These are phyloP conservation scores for Protobothrops mucrosquamatus DNA, from an alignment of 2,113 vertebrate species.

Conservation along the genomic window DNA sequence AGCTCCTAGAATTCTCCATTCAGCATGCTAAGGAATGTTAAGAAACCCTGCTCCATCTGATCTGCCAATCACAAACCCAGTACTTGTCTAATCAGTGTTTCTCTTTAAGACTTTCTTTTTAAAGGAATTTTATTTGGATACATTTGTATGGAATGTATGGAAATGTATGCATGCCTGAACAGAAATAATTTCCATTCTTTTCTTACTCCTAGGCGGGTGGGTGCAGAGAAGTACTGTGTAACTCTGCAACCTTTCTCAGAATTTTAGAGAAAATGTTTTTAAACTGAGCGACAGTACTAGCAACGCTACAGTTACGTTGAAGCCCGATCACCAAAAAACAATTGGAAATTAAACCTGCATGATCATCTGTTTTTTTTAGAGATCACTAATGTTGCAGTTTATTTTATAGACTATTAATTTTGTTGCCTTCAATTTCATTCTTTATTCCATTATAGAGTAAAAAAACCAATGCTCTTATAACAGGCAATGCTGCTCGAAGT, in stretches of 20 bases:
- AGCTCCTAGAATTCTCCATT: not conserved
- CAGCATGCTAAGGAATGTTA: not conserved
- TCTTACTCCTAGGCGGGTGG: not conserved
- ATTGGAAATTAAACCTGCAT: not conserved
- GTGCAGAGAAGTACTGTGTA: not conserved
- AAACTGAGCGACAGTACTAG: not conserved
- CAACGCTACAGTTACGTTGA: not conserved
- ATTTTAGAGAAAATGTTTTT: not conserved
- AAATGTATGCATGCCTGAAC: not conserved
- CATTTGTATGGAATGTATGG: not conserved
- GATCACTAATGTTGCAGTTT: not conserved
- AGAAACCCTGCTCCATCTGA: not conserved
- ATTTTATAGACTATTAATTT: not conserved
- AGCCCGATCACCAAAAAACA: not conserved
- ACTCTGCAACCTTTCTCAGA: not conserved
- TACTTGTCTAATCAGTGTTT: not conserved
- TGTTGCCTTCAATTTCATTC: not conserved
- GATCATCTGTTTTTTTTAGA: not conserved
- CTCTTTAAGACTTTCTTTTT: not conserved
- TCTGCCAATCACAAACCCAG: not conserved
- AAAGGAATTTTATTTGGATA: not conserved
- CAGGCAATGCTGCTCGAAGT: not conserved
- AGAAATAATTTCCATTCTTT: not conserved
- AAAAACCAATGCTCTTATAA: not conserved
- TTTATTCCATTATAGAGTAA: not conserved